Percentiles rank a stretch among this genome's conserved stretches.
phyloP scores from a whole-genome alignment of 2,797 vertebrate genomes.

The Sebastes diaconus region DNA sequence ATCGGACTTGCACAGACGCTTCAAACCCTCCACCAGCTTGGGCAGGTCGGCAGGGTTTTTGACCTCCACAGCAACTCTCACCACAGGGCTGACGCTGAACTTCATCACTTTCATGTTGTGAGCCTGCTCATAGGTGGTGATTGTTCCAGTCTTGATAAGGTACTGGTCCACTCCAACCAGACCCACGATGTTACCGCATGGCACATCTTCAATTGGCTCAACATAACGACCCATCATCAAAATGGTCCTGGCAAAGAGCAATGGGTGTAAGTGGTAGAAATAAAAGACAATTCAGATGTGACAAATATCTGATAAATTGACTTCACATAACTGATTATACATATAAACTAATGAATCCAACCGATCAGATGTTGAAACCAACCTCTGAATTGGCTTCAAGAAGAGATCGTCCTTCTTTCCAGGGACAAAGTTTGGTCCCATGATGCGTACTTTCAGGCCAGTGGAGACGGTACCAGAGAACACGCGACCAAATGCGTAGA shows the following conservation, averaged over 20 bases:
- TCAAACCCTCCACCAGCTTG: slow-evolving; percentile 96
- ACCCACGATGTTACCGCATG: slow-evolving; percentile 95
- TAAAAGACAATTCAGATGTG: background rate
- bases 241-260: slow-evolving; percentile 84
- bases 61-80: slow-evolving; percentile 94
- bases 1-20: slow-evolving; percentile 94
- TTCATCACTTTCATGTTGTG: slow-evolving; percentile 99
- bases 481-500: slow-evolving; percentile 95
- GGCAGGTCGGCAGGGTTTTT: slow-evolving; percentile 95
- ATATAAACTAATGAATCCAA: background rate
- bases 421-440: slow-evolving; percentile 96
- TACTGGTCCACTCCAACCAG: slow-evolving; percentile 95
- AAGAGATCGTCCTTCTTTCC: slow-evolving; percentile 98
- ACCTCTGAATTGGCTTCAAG: slow-evolving; percentile 97
- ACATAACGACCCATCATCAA: slow-evolving; percentile 97
- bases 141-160: slow-evolving; percentile 95
- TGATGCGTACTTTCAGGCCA: slow-evolving; percentile 94
- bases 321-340: background rate
- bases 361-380: background rate
- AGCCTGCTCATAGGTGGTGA: slow-evolving; percentile 92
- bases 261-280: background rate
- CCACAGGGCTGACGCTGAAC: slow-evolving; percentile 96
- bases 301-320: background rate
- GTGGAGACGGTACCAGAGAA: slow-evolving; percentile 93
- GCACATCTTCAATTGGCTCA: slow-evolving; percentile 96